A percentile compares a stretch with the other conserved stretches of the same genome.
Evolutionary conservation across 2,113 vertebrate genomes (phyloP).

Genomic region (Neotoma lepida): DNA sequence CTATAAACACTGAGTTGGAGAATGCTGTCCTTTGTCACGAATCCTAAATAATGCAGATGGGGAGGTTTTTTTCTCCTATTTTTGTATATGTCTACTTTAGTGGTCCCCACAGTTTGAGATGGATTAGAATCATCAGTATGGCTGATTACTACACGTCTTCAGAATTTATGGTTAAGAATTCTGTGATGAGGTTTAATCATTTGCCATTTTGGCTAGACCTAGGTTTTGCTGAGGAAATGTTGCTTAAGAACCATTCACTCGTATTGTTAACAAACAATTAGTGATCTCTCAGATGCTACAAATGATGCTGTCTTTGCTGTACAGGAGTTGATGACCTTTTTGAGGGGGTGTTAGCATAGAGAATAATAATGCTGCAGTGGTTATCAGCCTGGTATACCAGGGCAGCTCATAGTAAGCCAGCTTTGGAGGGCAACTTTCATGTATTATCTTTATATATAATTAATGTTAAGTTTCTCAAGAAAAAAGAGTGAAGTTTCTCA

Average conservation of each 20-base stretch:
- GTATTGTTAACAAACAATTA: neutral
- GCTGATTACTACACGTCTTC: neutral
- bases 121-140: neutral
- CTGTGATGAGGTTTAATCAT: neutral
- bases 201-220: neutral
- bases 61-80: neutral
- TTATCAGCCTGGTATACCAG: neutral
- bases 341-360: neutral
- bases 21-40: neutral
- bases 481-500: slow-evolving; percentile 4
- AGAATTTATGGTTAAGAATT: neutral
- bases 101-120: neutral
- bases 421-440: neutral
- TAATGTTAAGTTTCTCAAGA: neutral
- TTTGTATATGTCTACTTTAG: neutral
- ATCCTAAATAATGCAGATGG: neutral
- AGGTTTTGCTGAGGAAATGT: neutral
- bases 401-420: neutral
- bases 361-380: neutral
- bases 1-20: neutral
- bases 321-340: neutral
- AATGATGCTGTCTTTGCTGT: neutral
- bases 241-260: neutral
- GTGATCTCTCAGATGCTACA: neutral
- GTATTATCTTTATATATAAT: neutral